Evolutionary conservation across 1,140 invertebrate genomes (phyloP).

Genomic region (Sycophaga agraensis): DNA sequence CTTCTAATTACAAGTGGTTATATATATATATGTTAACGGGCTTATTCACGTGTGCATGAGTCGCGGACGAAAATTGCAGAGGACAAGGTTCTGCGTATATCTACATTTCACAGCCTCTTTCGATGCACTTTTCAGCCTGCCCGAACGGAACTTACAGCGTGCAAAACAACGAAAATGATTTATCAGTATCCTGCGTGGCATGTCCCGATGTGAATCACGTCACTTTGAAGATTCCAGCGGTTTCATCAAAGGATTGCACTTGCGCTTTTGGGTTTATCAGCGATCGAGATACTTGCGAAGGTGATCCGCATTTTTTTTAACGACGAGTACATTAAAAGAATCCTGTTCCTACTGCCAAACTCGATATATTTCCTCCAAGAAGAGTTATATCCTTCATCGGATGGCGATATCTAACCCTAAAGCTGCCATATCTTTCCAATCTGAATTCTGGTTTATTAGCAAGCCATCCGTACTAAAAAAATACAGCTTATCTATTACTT

Average conservation of each 20-base stretch:
- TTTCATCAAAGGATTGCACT: no score
- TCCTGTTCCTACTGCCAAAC: constrained; percentile 33
- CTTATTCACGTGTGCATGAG: neutral
- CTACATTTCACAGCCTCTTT: neutral
- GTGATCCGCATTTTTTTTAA: no score
- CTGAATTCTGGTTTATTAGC: constrained; percentile 39
- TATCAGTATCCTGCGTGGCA: constrained; percentile 57
- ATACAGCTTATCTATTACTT: no score
- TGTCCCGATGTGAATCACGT: constrained; percentile 65
- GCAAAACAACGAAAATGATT: constrained; percentile 56
- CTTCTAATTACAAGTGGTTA: neutral
- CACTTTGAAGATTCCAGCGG: no score
- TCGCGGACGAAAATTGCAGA: neutral
- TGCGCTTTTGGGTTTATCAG: no score
- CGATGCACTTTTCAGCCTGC: constrained; percentile 46
- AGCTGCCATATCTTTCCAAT: constrained; percentile 39
- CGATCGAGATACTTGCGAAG: no score
- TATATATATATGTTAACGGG: neutral
- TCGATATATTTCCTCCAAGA: constrained; percentile 35
- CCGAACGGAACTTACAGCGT: constrained; percentile 58
- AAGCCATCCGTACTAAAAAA: constrained; percentile 44
- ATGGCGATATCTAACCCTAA: constrained; percentile 32
- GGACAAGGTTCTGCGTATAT: no score
- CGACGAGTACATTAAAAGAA: constrained; percentile 18
- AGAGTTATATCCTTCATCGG: constrained; percentile 32